These are phyloP conservation scores for Elachura formosa DNA, from an alignment of 2,113 vertebrate species.

Conservation along the genomic window DNA sequence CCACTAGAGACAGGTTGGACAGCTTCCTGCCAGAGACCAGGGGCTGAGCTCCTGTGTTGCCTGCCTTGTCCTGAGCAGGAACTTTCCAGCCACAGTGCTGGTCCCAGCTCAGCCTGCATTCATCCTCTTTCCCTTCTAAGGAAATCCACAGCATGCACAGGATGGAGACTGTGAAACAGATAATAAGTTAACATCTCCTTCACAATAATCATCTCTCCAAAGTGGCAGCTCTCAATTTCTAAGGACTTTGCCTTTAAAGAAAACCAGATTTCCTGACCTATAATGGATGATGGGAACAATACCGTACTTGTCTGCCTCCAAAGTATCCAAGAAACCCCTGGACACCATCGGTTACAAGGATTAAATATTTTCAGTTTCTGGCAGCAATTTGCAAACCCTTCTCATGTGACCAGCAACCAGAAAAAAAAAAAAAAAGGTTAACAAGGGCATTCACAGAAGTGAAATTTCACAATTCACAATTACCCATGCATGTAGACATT, in stretches of 20 bases:
- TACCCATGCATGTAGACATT: not conserved
- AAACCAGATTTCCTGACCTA: not conserved
- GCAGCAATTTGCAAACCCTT: constrained; percentile 23
- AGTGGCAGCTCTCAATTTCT: not conserved
- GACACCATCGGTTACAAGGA: not conserved
- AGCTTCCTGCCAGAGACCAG: not conserved
- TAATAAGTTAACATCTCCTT: not conserved
- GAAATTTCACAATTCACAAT: constrained; percentile 14
- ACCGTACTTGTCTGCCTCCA: not conserved
- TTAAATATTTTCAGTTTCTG: constrained; percentile 40
- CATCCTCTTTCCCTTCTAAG: not conserved
- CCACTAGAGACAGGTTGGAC: not conserved
- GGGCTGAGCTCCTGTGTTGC: not conserved
- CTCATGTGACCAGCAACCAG: constrained; percentile 4
- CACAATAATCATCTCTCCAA: not conserved
- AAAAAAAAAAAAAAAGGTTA: not conserved
- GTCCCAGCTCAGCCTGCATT: fast-evolving
- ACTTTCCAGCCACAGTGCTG: not conserved
- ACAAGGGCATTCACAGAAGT: not conserved
- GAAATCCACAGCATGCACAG: not conserved
- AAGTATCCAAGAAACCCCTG: constrained; percentile 25
- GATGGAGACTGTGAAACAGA: not conserved
- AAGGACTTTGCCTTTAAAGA: constrained; percentile 19
- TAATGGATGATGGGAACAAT: constrained; percentile 24
- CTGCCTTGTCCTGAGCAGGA: not conserved